These are phyloP conservation scores for Nymphalis c-album DNA, from an alignment of 2,888 invertebrate genomes.

Conservation along the genomic window DNA sequence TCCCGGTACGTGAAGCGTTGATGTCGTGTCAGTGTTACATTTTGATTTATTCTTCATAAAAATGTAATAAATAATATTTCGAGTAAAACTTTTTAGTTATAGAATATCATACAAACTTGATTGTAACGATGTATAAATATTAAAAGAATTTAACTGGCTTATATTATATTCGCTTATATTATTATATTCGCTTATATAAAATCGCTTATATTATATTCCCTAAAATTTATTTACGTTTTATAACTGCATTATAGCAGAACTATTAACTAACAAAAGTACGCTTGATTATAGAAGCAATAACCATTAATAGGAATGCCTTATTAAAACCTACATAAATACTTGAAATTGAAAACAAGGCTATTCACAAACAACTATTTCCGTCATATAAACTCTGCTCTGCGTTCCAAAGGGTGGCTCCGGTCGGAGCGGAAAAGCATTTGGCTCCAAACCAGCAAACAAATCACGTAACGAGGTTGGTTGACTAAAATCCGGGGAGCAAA, in stretches of 20 bases:
- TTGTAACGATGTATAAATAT: neutral
- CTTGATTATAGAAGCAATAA: constrained; percentile 5
- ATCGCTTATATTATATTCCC: too few relatives aligned
- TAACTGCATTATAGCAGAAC: too few relatives aligned
- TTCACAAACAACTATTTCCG: constrained; percentile 30
- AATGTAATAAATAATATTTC: neutral
- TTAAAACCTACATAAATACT: constrained; percentile 19
- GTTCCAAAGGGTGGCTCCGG: constrained; percentile 25
- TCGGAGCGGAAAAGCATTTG: constrained; percentile 31
- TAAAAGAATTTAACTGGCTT: too few relatives aligned
- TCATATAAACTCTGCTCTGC: constrained; percentile 20
- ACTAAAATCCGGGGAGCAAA: constrained; percentile 26
- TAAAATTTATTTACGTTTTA: too few relatives aligned
- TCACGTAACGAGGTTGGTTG: constrained; percentile 33
- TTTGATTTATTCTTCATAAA: constrained; percentile 7
- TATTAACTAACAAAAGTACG: neutral
- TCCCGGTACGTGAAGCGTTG: constrained; percentile 16
- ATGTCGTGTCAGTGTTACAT: constrained; percentile 17
- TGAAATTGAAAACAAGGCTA: constrained; percentile 28
- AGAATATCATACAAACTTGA: neutral
- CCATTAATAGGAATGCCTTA: constrained; percentile 17
- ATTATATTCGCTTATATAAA: too few relatives aligned
- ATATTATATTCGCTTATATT: too few relatives aligned
- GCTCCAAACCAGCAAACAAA: constrained; percentile 42
- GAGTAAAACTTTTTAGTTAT: neutral